Percentiles rank a stretch among this genome's conserved stretches.
Conservation (phyloP, 2,888 invertebrate species). For the Chesias legatella region DNA sequence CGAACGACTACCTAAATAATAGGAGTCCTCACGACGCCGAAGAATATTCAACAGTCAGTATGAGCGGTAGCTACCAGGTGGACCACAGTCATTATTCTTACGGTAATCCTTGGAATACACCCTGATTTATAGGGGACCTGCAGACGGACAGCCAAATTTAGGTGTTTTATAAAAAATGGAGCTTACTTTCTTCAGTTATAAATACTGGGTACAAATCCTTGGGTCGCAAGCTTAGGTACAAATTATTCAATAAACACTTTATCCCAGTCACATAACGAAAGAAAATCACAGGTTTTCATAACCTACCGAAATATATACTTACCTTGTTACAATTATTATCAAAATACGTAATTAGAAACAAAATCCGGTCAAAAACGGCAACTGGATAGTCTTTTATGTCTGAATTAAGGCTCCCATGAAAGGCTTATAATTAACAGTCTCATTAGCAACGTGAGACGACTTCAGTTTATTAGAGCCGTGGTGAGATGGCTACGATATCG, state of each 20-base stretch:
- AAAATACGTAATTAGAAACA: conserved; percentile 47
- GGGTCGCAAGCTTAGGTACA: conserved; percentile 40
- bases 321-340: conserved; percentile 34
- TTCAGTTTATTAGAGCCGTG: conserved; percentile 74
- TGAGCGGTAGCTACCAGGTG: conserved; percentile 58
- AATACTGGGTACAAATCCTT: conserved; percentile 67
- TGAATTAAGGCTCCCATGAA: conserved; percentile 75
- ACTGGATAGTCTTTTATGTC: conserved; percentile 65
- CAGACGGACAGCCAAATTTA: conserved; percentile 74
- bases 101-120: conserved; percentile 76
- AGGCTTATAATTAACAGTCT: conserved; percentile 76
- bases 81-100: conserved; percentile 77
- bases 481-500: conserved; percentile 62
- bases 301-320: too few relatives aligned
- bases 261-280: too few relatives aligned
- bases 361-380: conserved; percentile 64
- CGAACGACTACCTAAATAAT: conserved; percentile 55
- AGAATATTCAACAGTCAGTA: conserved; percentile 62
- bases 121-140: conserved; percentile 68
- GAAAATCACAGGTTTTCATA: conserved; percentile 6
- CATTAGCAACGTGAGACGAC: conserved; percentile 75
- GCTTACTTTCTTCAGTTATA: conserved; percentile 69
- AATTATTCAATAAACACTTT: too few relatives aligned
- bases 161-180: conserved; percentile 76
- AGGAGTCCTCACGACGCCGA: conserved; percentile 27